These are phyloP conservation scores for Theropithecus gelada DNA, from an alignment of 2,113 vertebrate genomes.

Conservation along the genomic window DNA sequence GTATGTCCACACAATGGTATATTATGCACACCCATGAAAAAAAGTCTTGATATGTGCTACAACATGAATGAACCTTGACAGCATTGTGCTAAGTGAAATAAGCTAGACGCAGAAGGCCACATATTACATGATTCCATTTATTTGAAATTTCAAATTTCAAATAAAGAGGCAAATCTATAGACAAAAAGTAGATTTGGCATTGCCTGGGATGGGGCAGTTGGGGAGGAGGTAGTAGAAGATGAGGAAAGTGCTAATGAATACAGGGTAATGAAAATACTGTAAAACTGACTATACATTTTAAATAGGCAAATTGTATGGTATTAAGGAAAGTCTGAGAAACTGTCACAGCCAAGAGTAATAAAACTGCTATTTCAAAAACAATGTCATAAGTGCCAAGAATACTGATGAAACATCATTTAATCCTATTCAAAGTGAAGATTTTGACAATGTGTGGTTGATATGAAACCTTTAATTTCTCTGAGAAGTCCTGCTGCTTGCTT, in stretches of 20 bases:
- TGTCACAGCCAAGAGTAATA: neutral
- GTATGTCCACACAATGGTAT: neutral
- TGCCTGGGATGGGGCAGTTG: neutral
- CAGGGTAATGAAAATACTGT: neutral
- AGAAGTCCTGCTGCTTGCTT: neutral
- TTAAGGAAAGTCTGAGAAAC: neutral
- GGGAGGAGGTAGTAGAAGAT: neutral
- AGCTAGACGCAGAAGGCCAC: neutral
- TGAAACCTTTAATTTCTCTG: conserved; percentile 1
- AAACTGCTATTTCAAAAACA: neutral
- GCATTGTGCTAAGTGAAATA: neutral
- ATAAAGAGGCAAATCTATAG: neutral
- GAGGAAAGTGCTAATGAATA: neutral
- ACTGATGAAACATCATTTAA: neutral
- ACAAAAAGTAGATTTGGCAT: neutral
- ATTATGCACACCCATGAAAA: neutral
- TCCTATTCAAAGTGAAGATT: neutral
- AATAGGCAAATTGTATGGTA: neutral
- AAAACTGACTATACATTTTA: neutral
- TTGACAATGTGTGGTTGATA: neutral
- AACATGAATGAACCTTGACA: neutral
- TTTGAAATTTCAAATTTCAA: neutral
- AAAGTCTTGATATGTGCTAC: neutral
- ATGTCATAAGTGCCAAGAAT: neutral
- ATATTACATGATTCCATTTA: neutral